Conservation (phyloP, 2,888 invertebrate species). For the Pollenia labialis region DNA sequence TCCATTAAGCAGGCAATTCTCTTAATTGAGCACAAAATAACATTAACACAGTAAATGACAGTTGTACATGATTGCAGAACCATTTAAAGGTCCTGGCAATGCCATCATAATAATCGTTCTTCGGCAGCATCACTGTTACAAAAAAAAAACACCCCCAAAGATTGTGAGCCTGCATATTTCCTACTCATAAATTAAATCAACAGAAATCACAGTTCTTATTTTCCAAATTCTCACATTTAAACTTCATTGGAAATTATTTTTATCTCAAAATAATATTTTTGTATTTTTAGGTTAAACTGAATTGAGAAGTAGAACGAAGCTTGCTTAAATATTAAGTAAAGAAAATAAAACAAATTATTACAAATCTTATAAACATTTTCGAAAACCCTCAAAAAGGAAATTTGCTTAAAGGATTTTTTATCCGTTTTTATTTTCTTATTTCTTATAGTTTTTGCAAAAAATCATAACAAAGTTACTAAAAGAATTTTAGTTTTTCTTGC, state of each 20-base stretch:
- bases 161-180: neutral
- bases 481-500: slow-evolving; percentile 40
- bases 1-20: slow-evolving; percentile 81
- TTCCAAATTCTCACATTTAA: slow-evolving; percentile 24
- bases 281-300: neutral
- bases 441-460: slow-evolving; percentile 44
- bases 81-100: slow-evolving; percentile 35
- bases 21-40: slow-evolving; percentile 78
- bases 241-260: slow-evolving; percentile 14
- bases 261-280: neutral
- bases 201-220: neutral
- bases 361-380: slow-evolving; percentile 4
- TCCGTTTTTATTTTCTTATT: slow-evolving; percentile 29
- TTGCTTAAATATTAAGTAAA: neutral
- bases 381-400: slow-evolving; percentile 36
- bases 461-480: slow-evolving; percentile 44
- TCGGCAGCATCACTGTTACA: neutral
- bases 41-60: slow-evolving; percentile 50
- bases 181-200: too few species aligned
- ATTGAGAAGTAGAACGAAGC: neutral
- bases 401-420: slow-evolving; percentile 50
- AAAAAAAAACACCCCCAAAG: slow-evolving; percentile 18
- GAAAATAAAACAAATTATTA: neutral
- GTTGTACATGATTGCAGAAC: slow-evolving; percentile 33
- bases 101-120: slow-evolving; percentile 39